Conservation (phyloP, 2,888 invertebrate species). For the Dione vanillae region DNA sequence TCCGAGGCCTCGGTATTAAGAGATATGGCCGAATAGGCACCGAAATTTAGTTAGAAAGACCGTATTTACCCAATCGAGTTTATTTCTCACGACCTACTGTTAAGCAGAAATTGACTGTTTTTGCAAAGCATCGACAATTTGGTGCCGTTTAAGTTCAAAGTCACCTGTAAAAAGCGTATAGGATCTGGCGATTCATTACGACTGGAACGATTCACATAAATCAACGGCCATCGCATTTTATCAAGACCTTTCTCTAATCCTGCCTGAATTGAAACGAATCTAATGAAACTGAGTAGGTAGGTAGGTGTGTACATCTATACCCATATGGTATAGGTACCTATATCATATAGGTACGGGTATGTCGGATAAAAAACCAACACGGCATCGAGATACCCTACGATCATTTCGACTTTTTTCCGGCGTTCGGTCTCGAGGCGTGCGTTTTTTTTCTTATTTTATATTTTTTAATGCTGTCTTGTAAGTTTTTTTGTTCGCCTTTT, state of each 20-base stretch:
- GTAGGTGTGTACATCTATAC: not conserved
- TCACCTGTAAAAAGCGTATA: conserved; percentile 58
- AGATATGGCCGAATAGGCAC: not conserved
- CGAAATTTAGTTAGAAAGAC: not conserved
- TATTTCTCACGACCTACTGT: conserved; percentile 45
- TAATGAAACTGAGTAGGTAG: conserved; percentile 73
- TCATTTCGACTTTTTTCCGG: conserved; percentile 81
- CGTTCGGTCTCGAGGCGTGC: conserved; percentile 72
- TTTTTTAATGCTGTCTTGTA: conserved; percentile 76
- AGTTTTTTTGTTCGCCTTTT: conserved; percentile 74
- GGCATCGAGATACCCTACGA: conserved; percentile 77
- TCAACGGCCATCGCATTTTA: conserved; percentile 77
- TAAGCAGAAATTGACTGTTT: conserved; percentile 39
- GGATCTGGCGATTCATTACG: conserved; percentile 76
- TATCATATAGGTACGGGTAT: conserved; percentile 48
- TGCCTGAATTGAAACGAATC: conserved; percentile 81
- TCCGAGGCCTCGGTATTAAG: not conserved
- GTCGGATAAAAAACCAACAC: conserved; percentile 68
- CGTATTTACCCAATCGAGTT: conserved; percentile 32
- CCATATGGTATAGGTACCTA: not conserved
- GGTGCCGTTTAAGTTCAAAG: conserved; percentile 45
- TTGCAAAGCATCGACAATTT: conserved; percentile 46
- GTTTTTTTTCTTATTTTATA: conserved; percentile 55
- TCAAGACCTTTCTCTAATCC: conserved; percentile 81
- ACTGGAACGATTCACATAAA: conserved; percentile 75